Conservation (phyloP, 2,888 invertebrate genomes). For the Hydrotaea diabolus region DNA sequence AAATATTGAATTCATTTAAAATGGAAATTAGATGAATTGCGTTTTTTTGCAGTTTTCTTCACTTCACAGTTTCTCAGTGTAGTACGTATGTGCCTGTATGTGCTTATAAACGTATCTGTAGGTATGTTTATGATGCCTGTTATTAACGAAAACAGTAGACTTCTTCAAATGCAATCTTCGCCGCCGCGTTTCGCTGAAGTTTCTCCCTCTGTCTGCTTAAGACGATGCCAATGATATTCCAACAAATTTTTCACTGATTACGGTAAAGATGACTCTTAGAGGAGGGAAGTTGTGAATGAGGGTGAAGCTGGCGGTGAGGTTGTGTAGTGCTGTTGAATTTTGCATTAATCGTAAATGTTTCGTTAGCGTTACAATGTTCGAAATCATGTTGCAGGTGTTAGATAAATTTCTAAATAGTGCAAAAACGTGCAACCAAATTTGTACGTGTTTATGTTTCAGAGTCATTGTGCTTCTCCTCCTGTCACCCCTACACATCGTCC, state of each 20-base stretch:
- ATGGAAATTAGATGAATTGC: conserved; percentile 63
- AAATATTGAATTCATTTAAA: conserved; percentile 63
- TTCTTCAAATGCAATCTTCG: not conserved
- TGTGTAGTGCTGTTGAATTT: conserved; percentile 37
- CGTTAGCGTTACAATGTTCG: conserved; percentile 50
- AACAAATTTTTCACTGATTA: conserved; percentile 45
- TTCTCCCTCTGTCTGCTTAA: not conserved
- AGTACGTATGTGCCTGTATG: not conserved
- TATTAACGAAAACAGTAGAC: not conserved
- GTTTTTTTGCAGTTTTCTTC: conserved; percentile 16
- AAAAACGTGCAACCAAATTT: conserved; percentile 69
- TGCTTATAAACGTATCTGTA: not conserved
- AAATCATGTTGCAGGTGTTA: conserved; percentile 69
- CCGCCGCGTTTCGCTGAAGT: not conserved
- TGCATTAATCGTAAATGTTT: conserved; percentile 41
- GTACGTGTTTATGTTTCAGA: conserved; percentile 65
- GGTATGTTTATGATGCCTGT: not conserved
- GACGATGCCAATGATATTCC: conserved; percentile 28
- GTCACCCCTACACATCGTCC: not conserved
- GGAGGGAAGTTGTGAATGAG: not conserved
- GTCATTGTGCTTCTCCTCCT: conserved; percentile 32
- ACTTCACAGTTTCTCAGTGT: not conserved
- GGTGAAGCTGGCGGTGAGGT: not conserved
- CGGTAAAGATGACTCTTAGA: not conserved
- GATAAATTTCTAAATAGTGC: conserved; percentile 70